Evolutionary conservation across 2,888 invertebrate genomes (phyloP), one percentile per base, ranked within the genome.

Genomic region (Octonoba sinensis): DNA sequence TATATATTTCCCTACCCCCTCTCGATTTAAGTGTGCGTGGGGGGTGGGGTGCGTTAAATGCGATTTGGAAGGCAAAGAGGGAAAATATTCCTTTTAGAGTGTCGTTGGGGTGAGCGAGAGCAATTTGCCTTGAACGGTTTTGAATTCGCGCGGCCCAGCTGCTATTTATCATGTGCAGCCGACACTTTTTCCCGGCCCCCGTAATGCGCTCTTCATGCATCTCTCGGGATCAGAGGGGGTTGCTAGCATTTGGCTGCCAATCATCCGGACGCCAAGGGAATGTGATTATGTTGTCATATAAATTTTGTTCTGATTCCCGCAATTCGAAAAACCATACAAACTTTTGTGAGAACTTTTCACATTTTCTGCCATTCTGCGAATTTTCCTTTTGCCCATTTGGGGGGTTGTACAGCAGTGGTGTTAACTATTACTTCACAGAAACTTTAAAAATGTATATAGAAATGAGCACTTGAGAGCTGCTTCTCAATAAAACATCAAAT

Each of bases 81-180:
- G 70, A 69, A 51, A 70, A 56, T 60, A 65, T 13, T 36, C 46
- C 79, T 81, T 81, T 81, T 81, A 81, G 79, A 49, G 72, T 73
- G 73, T 73, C 78, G 51, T 72, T 72, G 78, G 67, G 78, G 72
- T 67, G 78, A 62, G 64, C 57, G 54, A 69, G 73, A 73, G 79
- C 79, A 81, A 81, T 81, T 81, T 81, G 79, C 73, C 69, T 81
- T 73, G 79, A 81, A 81, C 79, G 79, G 73, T 81, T 81, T 81
- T 81, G 79, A 81, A 81, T 81, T 81, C 79, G 69, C 67, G 24
- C 36, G 67, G 62, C 67, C 73, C 79, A 67, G 73, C 73, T 81
- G 79, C 73, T 73, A 81, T 81, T 81, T 81, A 81, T 81, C 79
- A 81, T 73, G 73, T 62, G 73, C 65, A 70, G 60, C 76, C 76